These are phyloP conservation scores for Clusia tigrina DNA, from an alignment of 2,888 invertebrate species.

Conservation along the genomic window DNA sequence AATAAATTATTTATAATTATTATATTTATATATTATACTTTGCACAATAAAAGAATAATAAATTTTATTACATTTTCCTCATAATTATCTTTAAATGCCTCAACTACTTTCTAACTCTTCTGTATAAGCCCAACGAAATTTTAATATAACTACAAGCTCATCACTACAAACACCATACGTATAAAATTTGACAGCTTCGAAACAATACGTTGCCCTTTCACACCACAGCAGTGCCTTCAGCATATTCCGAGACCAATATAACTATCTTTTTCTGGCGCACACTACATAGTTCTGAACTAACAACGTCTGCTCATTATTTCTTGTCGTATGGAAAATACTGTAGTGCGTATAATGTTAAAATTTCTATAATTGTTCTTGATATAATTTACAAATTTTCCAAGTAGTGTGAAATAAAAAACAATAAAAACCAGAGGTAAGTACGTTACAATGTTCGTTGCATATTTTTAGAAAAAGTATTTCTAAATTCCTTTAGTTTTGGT, in stretches of 20 bases:
- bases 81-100: no score
- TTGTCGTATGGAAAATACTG: slow-evolving; percentile 27
- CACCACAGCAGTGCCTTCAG: background rate
- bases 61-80: no score
- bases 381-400: slow-evolving; percentile 32
- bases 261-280: slow-evolving; percentile 6
- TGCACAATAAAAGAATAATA: no score
- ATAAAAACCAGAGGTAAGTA: slow-evolving; percentile 42
- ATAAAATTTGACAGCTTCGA: background rate
- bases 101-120: no score
- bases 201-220: background rate
- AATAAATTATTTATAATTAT: no score
- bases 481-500: background rate
- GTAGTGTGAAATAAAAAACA: slow-evolving; percentile 37
- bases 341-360: slow-evolving; percentile 36
- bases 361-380: slow-evolving; percentile 40
- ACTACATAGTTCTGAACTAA: slow-evolving; percentile 1
- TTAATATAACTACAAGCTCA: background rate
- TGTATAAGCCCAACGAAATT: no score
- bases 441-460: background rate
- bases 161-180: background rate
- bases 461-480: background rate
- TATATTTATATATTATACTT: no score
- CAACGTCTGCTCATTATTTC: slow-evolving; percentile 15
- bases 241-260: background rate